phyloP scores from a whole-genome alignment of 1,140 invertebrate species.

The Pogonomyrmex barbatus region DNA sequence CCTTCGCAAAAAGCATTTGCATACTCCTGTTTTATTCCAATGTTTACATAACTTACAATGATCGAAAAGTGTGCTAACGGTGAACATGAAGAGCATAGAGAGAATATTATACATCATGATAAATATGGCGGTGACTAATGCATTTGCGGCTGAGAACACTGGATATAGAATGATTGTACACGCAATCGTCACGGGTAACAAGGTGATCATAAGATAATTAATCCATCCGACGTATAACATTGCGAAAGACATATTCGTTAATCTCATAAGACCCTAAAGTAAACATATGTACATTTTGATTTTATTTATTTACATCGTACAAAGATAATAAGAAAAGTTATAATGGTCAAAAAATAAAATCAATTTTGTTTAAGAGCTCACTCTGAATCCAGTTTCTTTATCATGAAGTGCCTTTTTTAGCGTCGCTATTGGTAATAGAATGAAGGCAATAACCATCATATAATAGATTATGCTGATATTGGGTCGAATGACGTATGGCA shows the following conservation, averaged over 20 bases:
- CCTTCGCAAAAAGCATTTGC: not conserved
- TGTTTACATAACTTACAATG: slow-evolving; percentile 61
- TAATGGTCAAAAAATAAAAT: not conserved
- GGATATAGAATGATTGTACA: slow-evolving; percentile 62
- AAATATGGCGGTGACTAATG: slow-evolving; percentile 57
- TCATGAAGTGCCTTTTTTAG: slow-evolving; percentile 68
- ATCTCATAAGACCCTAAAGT: slow-evolving; percentile 70
- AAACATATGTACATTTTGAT: not conserved
- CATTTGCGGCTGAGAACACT: slow-evolving; percentile 55
- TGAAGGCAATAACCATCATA: slow-evolving; percentile 65
- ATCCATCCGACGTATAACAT: slow-evolving; percentile 71
- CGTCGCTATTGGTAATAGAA: slow-evolving; percentile 59
- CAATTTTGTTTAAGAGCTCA: slow-evolving; percentile 38
- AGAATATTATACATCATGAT: slow-evolving; percentile 67
- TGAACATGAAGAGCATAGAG: slow-evolving; percentile 65
- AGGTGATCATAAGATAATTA: slow-evolving; percentile 68
- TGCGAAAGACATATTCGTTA: slow-evolving; percentile 63
- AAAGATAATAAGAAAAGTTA: not conserved
- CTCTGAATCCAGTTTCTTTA: slow-evolving; percentile 71
- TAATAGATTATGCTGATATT: slow-evolving; percentile 73
- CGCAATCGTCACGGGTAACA: slow-evolving; percentile 63
- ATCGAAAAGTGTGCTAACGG: slow-evolving; percentile 68
- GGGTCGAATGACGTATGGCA: slow-evolving; percentile 60
- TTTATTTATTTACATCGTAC: not conserved
- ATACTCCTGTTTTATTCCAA: not conserved